Base-by-base conservation (phyloP, 2,113 vertebrate genomes). In the Donacobius atricapilla region DNA sequence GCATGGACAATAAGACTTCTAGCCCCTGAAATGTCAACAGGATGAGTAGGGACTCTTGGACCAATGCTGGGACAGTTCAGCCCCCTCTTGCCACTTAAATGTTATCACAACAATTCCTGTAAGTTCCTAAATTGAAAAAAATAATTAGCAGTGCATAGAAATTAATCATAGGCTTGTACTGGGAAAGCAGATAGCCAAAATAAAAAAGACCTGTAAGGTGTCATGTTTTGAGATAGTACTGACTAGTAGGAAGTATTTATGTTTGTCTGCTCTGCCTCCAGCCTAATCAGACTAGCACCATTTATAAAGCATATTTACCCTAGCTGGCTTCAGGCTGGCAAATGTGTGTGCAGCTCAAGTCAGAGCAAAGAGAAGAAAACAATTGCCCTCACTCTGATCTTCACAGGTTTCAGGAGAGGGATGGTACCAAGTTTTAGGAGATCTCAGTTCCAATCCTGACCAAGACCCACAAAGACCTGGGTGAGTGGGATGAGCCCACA, bases 71-170 rank as follows among this genome's bases (percentile, higher is more conserved):
- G 31, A 60, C 44, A 53, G 81, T 94, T 95, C 91, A 96, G 80
- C 77, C 83, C 78, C 40, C 39, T 94, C 69, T 91, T 96, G 92
- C 96, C 87, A 94, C 97, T 97, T 95, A 96, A 97, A 92, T 83
- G 73, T 54, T 96, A 94, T 69, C 88, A 86, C 71, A 83, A 94
- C 71, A 91, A 50, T 73, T 89, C 93, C 77, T 35, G 19, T 83
- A 94, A 91, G 30, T 78, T 82, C 89, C 51, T 20, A 58, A 77
- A 92, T 64, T 92, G 85, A 83, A 89, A 95, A 63, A 96, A 97
- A 88, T 68, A 95, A 95, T 35, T 86, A 94, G 33, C 60, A 48
- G 37, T 58, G 42, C 51, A 40, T 35, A 54, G 69, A 95, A 96
- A 96, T 92, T 94, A 81, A 84, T 96, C 71, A 83, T n/a, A n/a